These are phyloP conservation scores for Gavia stellata DNA, from an alignment of 2,113 vertebrate genomes.

Conservation along the genomic window DNA sequence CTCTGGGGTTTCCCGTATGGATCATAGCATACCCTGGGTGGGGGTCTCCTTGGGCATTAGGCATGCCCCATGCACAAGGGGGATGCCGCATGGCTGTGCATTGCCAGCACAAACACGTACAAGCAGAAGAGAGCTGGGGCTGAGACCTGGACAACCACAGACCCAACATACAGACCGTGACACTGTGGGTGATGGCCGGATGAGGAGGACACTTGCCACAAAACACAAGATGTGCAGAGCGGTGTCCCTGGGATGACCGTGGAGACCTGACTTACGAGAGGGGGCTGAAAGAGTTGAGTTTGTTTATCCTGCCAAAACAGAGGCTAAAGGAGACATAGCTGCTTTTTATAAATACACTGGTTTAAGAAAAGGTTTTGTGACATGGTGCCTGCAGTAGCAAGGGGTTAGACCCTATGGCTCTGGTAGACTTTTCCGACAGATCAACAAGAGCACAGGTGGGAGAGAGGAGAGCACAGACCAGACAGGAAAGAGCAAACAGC, in stretches of 20 bases:
- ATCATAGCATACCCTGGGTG: too few species aligned
- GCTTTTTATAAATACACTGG: not conserved
- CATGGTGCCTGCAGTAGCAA: not conserved
- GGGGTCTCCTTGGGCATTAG: not conserved
- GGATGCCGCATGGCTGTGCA: accelerated
- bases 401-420: not conserved
- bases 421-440: not conserved
- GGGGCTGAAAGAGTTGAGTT: not conserved
- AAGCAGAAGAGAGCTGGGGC: not conserved
- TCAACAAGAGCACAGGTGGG: not conserved
- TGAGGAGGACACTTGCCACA: not conserved
- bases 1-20: not conserved
- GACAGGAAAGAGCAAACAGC: not conserved
- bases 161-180: accelerated
- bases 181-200: too few species aligned
- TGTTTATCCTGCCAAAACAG: not conserved
- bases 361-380: not conserved
- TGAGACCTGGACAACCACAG: not conserved
- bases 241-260: not conserved
- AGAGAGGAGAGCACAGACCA: not conserved
- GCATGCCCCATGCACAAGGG: not conserved
- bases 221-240: not conserved
- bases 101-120: not conserved
- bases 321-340: not conserved
- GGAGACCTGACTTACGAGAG: not conserved